These are phyloP conservation scores for Larimichthys polyactis DNA, from an alignment of 2,113 vertebrate genomes.

Conservation along the genomic window DNA sequence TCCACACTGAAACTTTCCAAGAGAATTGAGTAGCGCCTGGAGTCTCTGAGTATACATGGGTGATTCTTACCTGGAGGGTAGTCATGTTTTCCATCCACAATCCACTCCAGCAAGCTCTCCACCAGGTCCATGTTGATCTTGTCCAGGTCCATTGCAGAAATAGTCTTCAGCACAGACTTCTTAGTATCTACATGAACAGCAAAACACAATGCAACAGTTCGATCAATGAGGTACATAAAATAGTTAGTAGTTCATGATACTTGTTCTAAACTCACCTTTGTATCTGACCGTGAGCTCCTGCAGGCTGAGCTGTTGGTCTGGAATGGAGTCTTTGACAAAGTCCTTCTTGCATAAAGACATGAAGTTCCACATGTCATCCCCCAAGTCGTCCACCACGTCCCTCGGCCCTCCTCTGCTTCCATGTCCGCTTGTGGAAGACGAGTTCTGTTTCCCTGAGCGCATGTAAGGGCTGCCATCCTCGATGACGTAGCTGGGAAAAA, in stretches of 20 bases:
- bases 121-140: constrained; percentile 98
- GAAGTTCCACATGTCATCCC: constrained; percentile 87
- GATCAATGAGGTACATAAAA: neutral
- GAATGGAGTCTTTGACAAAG: constrained; percentile 88
- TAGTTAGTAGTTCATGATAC: neutral
- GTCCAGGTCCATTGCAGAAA: constrained; percentile 94
- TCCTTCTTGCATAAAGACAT: constrained; percentile 83
- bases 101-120: constrained; percentile 95
- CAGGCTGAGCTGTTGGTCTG: constrained; percentile 92
- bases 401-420: constrained; percentile 79
- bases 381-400: constrained; percentile 87
- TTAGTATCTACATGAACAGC: constrained; percentile 82
- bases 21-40: neutral
- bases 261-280: constrained; percentile 82
- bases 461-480: constrained; percentile 92
- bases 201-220: neutral
- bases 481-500: constrained; percentile 88
- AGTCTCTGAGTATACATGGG: too few relatives aligned
- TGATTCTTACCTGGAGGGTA: constrained; percentile 90
- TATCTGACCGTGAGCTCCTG: constrained; percentile 91
- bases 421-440: constrained; percentile 72
- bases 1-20: neutral
- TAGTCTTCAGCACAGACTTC: constrained; percentile 91
- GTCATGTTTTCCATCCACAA: constrained; percentile 90
- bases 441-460: constrained; percentile 86